These are phyloP conservation scores for Sialia sialis DNA, from an alignment of 2,113 vertebrate genomes.

Conservation along the genomic window DNA sequence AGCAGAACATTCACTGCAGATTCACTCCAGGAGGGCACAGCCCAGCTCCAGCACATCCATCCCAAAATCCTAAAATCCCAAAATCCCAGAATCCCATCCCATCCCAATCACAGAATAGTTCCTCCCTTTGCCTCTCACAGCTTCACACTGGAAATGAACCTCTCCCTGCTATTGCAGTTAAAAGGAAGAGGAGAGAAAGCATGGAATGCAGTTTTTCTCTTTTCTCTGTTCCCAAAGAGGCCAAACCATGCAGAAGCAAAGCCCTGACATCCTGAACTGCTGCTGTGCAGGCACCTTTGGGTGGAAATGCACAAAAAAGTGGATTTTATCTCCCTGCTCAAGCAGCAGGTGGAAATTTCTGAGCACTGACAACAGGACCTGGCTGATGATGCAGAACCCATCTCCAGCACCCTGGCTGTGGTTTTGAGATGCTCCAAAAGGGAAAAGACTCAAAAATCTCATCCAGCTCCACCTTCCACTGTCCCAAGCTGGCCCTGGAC, in stretches of 20 bases:
- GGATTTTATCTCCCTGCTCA: not conserved
- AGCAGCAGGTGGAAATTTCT: not conserved
- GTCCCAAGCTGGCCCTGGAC: not conserved
- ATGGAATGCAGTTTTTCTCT: not conserved
- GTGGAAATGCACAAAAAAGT: rapidly evolving
- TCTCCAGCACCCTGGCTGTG: not conserved
- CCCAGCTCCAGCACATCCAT: not conserved
- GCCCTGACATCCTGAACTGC: not conserved
- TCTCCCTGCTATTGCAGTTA: not conserved
- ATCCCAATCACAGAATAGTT: not conserved
- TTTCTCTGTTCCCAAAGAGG: not conserved
- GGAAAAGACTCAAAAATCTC: not conserved
- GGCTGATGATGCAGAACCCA: not conserved
- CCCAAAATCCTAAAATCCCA: no score
- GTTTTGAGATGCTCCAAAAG: not conserved
- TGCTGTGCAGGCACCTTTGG: not conserved
- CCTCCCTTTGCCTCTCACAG: not conserved
- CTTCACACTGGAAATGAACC: rapidly evolving
- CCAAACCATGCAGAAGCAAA: not conserved
- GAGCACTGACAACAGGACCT: not conserved
- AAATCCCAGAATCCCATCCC: no score
- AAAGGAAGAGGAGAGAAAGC: not conserved
- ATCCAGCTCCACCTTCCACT: not conserved
- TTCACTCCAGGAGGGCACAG: not conserved
- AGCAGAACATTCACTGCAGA: not conserved